Evolutionary conservation across 1,140 invertebrate species (phyloP).

Genomic region (Carposina sasakii): DNA sequence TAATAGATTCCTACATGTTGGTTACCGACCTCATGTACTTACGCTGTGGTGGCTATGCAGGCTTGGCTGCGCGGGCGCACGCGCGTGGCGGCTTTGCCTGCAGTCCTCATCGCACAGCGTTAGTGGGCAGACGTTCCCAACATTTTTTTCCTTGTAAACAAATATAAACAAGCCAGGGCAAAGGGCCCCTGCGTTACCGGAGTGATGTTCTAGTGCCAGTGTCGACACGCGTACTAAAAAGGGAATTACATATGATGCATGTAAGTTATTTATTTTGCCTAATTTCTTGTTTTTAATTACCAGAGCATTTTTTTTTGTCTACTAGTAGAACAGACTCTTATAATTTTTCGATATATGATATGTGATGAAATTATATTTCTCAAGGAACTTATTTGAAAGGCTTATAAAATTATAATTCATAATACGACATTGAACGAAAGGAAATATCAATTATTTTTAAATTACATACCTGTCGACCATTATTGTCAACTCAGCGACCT

Average conservation of each 20-base stretch:
- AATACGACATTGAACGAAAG: background rate
- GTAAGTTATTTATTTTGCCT: no score
- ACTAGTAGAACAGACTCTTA: no score
- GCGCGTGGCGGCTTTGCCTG: background rate
- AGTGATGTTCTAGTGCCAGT: constrained; percentile 51
- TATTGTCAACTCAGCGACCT: constrained; percentile 1
- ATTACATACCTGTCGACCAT: background rate
- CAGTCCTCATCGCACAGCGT: constrained; percentile 43
- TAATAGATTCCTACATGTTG: no score
- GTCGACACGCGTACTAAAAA: constrained; percentile 29
- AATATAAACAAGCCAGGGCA: constrained; percentile 29
- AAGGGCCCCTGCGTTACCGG: constrained; percentile 30
- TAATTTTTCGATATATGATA: no score
- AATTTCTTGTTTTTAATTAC: no score
- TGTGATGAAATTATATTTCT: no score
- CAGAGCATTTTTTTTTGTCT: no score
- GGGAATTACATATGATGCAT: constrained; percentile 55
- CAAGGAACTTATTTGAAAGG: no score
- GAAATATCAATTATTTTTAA: constrained; percentile 8
- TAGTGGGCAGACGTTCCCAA: constrained; percentile 29
- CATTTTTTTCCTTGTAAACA: constrained; percentile 28
- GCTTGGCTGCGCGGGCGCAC: constrained; percentile 11
- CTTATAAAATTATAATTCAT: no score
- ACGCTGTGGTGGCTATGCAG: constrained; percentile 21
- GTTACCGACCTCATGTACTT: no score